phyloP scores from a whole-genome alignment of 2,888 invertebrate genomes.

The Acanthococcus lagerstroemiae region DNA sequence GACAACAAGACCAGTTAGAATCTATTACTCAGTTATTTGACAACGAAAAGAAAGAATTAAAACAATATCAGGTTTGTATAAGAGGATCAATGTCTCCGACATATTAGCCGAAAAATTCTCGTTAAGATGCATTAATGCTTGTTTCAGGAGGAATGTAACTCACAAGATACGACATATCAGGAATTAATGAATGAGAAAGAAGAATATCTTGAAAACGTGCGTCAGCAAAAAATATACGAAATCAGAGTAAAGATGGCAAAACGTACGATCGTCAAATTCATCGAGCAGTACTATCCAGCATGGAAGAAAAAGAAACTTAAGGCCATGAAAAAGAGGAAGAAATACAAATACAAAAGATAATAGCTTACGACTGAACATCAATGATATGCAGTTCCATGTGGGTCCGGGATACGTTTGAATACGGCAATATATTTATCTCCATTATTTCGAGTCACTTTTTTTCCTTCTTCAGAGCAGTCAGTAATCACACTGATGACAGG shows the following conservation, averaged over 20 bases:
- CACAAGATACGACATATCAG: conserved; percentile 11
- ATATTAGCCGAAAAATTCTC: too few species aligned
- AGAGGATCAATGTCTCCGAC: too few species aligned
- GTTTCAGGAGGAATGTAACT: conserved; percentile 6
- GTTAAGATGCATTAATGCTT: too few species aligned
- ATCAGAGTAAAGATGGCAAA: conserved; percentile 10
- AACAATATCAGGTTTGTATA: too few species aligned
- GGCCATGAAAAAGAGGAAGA: conserved; percentile 10
- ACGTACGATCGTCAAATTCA: conserved; percentile 22
- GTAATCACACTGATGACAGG: conserved; percentile 79
- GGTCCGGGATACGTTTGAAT: conserved; percentile 58
- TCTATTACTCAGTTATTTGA: too few species aligned
- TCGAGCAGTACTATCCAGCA: conserved; percentile 19
- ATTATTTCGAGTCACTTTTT: conserved; percentile 90
- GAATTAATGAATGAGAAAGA: conserved; percentile 23
- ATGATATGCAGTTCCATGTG: conserved; percentile 39
- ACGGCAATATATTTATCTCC: conserved; percentile 90
- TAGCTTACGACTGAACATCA: too few species aligned
- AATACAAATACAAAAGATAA: too few species aligned
- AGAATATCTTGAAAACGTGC: conserved; percentile 14
- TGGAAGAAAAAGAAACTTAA: conserved; percentile 21
- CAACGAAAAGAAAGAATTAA: too few species aligned
- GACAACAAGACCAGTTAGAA: too few species aligned
- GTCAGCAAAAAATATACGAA: conserved; percentile 13
- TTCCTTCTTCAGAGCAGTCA: conserved; percentile 93